Conservation (phyloP, 2,113 vertebrate genomes). For the Morone chrysops region DNA sequence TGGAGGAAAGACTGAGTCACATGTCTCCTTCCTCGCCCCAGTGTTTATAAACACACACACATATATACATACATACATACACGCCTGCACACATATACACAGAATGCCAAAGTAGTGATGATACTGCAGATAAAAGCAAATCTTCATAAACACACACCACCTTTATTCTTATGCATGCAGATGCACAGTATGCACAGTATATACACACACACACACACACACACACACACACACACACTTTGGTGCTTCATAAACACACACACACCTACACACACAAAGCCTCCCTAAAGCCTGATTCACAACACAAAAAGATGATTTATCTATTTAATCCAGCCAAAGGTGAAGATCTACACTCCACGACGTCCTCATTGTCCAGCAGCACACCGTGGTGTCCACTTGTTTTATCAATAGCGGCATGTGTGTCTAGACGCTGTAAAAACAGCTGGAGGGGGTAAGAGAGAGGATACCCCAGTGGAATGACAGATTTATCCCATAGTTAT, state of each 20-base stretch:
- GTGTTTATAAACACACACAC: slow-evolving; percentile 68
- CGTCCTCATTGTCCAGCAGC: slow-evolving; percentile 63
- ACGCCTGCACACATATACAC: neutral
- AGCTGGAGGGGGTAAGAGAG: slow-evolving; percentile 61
- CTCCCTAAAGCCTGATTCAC: slow-evolving; percentile 13
- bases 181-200: slow-evolving; percentile 6
- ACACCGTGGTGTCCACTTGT: slow-evolving; percentile 56
- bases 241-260: slow-evolving; percentile 4
- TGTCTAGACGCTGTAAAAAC: slow-evolving; percentile 85
- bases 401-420: slow-evolving; percentile 71
- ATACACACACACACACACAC: neutral
- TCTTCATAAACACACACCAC: neutral
- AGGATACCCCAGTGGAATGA: slow-evolving; percentile 62
- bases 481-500: slow-evolving; percentile 72
- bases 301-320: slow-evolving; percentile 21
- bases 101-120: slow-evolving; percentile 6
- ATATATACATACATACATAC: neutral
- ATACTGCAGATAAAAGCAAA: slow-evolving; percentile 11
- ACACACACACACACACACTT: neutral
- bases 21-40: slow-evolving; percentile 12
- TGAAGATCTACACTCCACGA: slow-evolving; percentile 52
- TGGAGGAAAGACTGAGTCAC: slow-evolving; percentile 80
- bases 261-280: slow-evolving; percentile 10
- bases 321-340: slow-evolving; percentile 41
- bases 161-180: neutral